phyloP scores from a whole-genome alignment of 2,888 invertebrate genomes.

The Leptinotarsa rubiginosa region DNA sequence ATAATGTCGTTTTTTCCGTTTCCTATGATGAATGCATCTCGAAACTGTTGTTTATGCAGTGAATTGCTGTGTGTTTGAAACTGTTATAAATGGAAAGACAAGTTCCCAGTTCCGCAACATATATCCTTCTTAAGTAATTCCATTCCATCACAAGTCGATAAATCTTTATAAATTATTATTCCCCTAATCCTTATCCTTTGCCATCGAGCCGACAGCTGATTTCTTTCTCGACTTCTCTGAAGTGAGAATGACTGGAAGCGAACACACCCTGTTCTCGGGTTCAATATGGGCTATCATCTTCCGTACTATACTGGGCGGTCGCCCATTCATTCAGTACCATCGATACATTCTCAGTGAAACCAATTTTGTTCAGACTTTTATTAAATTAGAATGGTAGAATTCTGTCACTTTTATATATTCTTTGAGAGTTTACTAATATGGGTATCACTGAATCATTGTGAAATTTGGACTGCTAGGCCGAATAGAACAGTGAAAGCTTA shows the following conservation, averaged over 20 bases:
- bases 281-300: background rate
- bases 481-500: no score
- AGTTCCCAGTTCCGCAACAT: slow-evolving; percentile 51
- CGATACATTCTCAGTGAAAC: no score
- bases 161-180: slow-evolving; percentile 53
- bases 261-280: slow-evolving; percentile 26
- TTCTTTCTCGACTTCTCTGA: slow-evolving; percentile 26
- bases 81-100: slow-evolving; percentile 52
- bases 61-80: slow-evolving; percentile 28
- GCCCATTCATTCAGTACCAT: background rate
- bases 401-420: no score
- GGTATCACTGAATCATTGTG: no score
- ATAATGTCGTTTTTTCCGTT: slow-evolving; percentile 23
- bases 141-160: slow-evolving; percentile 49
- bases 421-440: no score
- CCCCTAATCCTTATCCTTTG: slow-evolving; percentile 45
- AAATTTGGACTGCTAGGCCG: no score
- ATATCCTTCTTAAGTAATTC: slow-evolving; percentile 52
- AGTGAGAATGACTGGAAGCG: slow-evolving; percentile 21
- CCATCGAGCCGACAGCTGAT: slow-evolving; percentile 33
- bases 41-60: slow-evolving; percentile 34
- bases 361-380: no score
- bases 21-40: slow-evolving; percentile 21
- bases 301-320: background rate
- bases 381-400: no score